Evolutionary conservation across 2,888 invertebrate species (phyloP), one percentile per base, ranked within the genome.

Genomic region (Drosophila mercatorum): DNA sequence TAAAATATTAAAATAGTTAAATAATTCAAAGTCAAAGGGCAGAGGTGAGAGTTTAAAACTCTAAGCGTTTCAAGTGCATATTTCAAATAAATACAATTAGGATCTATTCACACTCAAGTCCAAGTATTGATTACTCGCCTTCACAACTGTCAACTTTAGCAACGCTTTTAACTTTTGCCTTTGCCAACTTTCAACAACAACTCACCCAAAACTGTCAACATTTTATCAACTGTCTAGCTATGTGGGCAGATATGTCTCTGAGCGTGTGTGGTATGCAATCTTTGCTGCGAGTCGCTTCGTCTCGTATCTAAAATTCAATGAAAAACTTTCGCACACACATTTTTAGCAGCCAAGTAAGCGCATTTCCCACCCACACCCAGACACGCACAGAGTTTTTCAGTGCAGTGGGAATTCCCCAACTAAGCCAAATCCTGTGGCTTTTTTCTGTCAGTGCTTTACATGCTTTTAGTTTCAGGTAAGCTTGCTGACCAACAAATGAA

Each of bases 401-500:
- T 55, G 55, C 11, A 41, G 8, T 12, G 63, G 53, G 36, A 36
- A 64, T 36, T 17, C 53, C 66, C 31, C 14, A 22, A 34, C 38
- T 49, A 12, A 43, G 36, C 55, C 64, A 67, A 81, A 66, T 82
- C 70, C 52, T 83, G 87, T 46, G 77, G 82, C 55, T 70, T 68
- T 64, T 68, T 74, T 53, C 49, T 41, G 68, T 43, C 57, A 68
- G 68, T 66, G 59, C 77, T 74, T 82, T 74, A 85, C 80, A 88
- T 83, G 83, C 80, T 88, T 82, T 84, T 78, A 88, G 80, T 88
- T 77, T 80, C 68, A 68, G 80, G 72, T 88, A 88, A 88, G 83
- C 80, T 75, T 65, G 72, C 53, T 72, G 83, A 78, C 88, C 83
- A 83, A 83, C 88, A 87, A 84, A 83, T 67, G 67, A 84, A 73